Percentiles rank a stretch among this genome's conserved stretches.
These are phyloP conservation scores for Eustalomyia histrio DNA, from an alignment of 2,888 invertebrate species.

Conservation along the genomic window DNA sequence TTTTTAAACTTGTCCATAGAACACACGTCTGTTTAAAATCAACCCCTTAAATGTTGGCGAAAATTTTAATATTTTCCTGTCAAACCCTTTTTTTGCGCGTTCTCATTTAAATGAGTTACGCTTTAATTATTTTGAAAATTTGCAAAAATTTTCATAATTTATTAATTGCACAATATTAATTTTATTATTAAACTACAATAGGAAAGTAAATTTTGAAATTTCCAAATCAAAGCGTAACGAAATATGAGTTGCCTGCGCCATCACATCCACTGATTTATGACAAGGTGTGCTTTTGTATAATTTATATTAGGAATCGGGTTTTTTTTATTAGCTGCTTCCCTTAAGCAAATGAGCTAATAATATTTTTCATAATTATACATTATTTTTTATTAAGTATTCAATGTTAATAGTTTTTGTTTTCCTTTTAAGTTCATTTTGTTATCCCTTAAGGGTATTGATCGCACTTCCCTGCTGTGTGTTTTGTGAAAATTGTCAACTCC, in stretches of 20 bases:
- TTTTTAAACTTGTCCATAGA: neutral
- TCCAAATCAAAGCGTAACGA: conserved; percentile 21
- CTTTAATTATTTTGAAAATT: conserved; percentile 23
- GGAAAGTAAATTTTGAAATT: conserved; percentile 5
- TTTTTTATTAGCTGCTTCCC: conserved; percentile 1
- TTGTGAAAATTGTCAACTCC: conserved; percentile 44
- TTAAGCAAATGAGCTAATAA: conserved; percentile 35
- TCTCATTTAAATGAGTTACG: conserved; percentile 29
- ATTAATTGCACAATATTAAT: conserved; percentile 27
- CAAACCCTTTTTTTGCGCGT: conserved; percentile 5
- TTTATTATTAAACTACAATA: conserved; percentile 22
- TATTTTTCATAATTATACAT: conserved; percentile 24
- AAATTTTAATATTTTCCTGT: neutral
- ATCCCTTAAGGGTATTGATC: conserved; percentile 22
- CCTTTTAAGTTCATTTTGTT: neutral
- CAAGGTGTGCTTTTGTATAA: neutral
- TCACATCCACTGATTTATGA: neutral
- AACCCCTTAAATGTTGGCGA: neutral
- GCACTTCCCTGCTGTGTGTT: conserved; percentile 38
- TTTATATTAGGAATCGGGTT: neutral
- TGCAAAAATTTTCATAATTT: conserved; percentile 27
- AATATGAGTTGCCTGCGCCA: conserved; percentile 13
- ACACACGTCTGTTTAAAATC: neutral
- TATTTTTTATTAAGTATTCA: neutral
- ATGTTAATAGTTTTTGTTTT: conserved; percentile 5